Percentiles rank a stretch among this genome's conserved stretches.
phyloP scores from a whole-genome alignment of 2,797 vertebrate genomes.

The Ispidina picta region DNA sequence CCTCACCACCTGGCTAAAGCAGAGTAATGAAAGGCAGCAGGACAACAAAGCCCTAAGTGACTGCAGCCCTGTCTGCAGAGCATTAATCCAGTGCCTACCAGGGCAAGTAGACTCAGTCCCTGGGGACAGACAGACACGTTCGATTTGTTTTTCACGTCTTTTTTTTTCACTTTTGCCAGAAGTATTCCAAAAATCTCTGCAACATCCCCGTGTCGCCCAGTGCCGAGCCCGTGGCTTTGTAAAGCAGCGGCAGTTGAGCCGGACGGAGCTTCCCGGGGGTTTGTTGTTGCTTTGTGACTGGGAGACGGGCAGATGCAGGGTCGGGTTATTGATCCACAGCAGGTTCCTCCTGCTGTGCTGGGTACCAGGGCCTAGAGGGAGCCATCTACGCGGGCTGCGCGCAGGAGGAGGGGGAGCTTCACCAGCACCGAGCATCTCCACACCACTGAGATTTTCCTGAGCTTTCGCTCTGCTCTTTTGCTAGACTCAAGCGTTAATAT shows the following conservation, averaged over 20 bases:
- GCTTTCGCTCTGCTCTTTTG: background rate
- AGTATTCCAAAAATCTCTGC: background rate
- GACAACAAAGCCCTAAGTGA: constrained; percentile 35
- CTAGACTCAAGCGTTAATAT: background rate
- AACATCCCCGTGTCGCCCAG: accelerated
- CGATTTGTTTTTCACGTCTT: background rate
- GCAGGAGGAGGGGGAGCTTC: background rate
- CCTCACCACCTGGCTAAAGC: constrained; percentile 57
- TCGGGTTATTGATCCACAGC: background rate
- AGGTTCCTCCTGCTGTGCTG: constrained; percentile 77
- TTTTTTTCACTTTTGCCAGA: background rate
- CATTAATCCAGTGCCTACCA: background rate
- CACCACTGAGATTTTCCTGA: background rate
- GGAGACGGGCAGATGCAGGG: background rate
- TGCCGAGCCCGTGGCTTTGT: background rate
- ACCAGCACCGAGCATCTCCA: background rate
- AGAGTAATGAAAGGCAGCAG: constrained; percentile 19
- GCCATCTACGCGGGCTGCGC: constrained; percentile 74
- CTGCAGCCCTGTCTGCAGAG: constrained; percentile 18
- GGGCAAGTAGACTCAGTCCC: background rate
- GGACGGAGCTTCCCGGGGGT: background rate
- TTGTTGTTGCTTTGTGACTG: background rate
- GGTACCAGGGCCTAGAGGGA: constrained; percentile 87
- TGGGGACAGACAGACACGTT: background rate
- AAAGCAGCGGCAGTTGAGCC: background rate